Evolutionary conservation across 2,113 vertebrate genomes (phyloP), one percentile per base, ranked within the genome.

Genomic region (Emydocephalus ijimae): DNA sequence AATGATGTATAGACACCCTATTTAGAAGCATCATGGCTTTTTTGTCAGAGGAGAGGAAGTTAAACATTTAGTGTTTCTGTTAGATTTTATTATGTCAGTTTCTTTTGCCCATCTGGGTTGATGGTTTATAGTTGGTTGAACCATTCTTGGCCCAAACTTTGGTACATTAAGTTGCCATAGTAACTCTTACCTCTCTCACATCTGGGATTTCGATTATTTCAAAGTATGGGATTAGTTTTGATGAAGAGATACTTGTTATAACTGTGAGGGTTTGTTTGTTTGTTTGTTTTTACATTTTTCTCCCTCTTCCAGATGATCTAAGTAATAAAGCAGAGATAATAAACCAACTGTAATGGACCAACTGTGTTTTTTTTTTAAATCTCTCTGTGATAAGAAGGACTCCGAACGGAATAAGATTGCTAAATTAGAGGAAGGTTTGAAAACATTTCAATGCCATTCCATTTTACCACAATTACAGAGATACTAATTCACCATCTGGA

Each of bases 401-500:
- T 54, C 39, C 43, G 6, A 81, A 81, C 48, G 64, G 88, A 92
- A 93, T 59, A 50, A 94, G 48, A 26, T 81, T 92, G 48, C 26
- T 93, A 94, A 93, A 89, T 93, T 92, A 52, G 48, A 88, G 14
- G 20, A 91, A 93, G 57, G 92, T 94, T 94, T 93, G 64, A 59
- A 93, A 85, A 94, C 92, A 64, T 20, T 6, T 85, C 89, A 56
- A 74, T 93, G 3, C 85, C 61, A 10, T n/a, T 93, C 50, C 54
- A 88, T 56, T 92, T 94, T 93, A 23, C 87, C 57, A 85, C 29
- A 52, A 24, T 86, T 90, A 93, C 50, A 86, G 45, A 90, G 89
- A 89, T 23, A n/a, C 29, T 93, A 91, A 93, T 34, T 54, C 23
- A n/a, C 90, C 57, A 88, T 85, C 89, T 92, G 57, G 85, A 85